Evolutionary conservation across 2,888 invertebrate genomes (phyloP).

Genomic region (Coelinius sp.): DNA sequence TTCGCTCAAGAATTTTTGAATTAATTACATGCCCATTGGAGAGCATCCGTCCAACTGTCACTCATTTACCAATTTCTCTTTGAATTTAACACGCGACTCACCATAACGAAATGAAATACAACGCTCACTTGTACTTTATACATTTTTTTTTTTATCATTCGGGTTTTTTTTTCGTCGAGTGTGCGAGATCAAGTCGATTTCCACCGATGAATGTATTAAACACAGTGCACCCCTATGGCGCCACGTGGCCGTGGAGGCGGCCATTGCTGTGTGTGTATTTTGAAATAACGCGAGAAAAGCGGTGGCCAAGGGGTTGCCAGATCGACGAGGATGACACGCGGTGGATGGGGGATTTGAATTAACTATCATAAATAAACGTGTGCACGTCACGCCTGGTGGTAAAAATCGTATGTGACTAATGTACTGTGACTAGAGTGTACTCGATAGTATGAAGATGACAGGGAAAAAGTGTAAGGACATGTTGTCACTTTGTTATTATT

Average conservation of each 20-base stretch:
- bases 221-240: conserved; percentile 62
- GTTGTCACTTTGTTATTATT: conserved; percentile 56
- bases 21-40: neutral
- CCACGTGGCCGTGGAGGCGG: conserved; percentile 64
- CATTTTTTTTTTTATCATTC: neutral
- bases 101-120: conserved; percentile 34
- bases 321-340: conserved; percentile 45
- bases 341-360: conserved; percentile 56
- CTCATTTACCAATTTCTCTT: neutral
- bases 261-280: conserved; percentile 58
- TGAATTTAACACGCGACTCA: conserved; percentile 16
- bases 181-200: conserved; percentile 45
- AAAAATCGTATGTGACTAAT: conserved; percentile 70
- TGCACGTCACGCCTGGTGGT: conserved; percentile 68
- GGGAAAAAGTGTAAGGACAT: conserved; percentile 60
- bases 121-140: neutral
- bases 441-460: conserved; percentile 26
- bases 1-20: neutral
- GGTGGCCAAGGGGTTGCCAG: conserved; percentile 38
- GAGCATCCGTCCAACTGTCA: neutral
- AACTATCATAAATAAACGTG: conserved; percentile 60
- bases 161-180: neutral
- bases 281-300: conserved; percentile 63
- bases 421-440: conserved; percentile 51
- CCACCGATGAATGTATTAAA: conserved; percentile 56